phyloP scores from a whole-genome alignment of 2,797 vertebrate genomes.

The Fistularia commersonii region DNA sequence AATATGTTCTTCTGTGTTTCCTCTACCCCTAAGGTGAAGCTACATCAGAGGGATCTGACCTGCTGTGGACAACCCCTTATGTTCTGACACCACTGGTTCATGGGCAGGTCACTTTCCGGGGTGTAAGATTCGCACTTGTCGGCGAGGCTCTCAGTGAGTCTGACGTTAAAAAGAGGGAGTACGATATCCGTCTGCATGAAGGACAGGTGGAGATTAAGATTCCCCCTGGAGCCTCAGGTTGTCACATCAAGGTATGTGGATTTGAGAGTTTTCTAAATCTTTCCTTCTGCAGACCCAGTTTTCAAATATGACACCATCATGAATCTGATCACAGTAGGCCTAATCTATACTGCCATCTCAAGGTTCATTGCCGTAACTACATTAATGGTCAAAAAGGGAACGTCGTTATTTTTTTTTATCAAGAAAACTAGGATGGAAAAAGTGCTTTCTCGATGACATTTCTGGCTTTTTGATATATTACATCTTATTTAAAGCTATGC shows the following conservation, averaged over 20 bases:
- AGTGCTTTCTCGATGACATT: too few relatives aligned
- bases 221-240: conserved; percentile 33
- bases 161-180: conserved; percentile 23
- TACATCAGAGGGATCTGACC: conserved; percentile 32
- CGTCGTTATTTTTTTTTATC: too few relatives aligned
- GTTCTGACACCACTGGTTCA: conserved; percentile 36
- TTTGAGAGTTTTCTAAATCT: not conserved
- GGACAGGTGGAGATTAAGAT: conserved; percentile 42
- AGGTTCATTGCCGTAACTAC: too few relatives aligned
- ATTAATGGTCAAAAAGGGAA: too few relatives aligned
- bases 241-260: conserved; percentile 41
- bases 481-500: too few relatives aligned
- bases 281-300: too few relatives aligned
- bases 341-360: too few relatives aligned
- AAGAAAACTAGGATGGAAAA: too few relatives aligned
- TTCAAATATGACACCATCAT: too few relatives aligned
- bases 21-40: conserved; percentile 31
- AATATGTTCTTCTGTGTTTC: not conserved
- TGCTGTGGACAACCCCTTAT: conserved; percentile 49
- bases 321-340: too few relatives aligned
- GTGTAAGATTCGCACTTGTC: conserved; percentile 29
- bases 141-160: conserved; percentile 17
- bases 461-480: too few relatives aligned
- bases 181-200: conserved; percentile 24
- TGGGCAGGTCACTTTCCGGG: conserved; percentile 30